A percentile compares a stretch with the other conserved stretches of the same genome.
phyloP scores from a whole-genome alignment of 2,113 vertebrate species.

The Planiliza haematocheilus region DNA sequence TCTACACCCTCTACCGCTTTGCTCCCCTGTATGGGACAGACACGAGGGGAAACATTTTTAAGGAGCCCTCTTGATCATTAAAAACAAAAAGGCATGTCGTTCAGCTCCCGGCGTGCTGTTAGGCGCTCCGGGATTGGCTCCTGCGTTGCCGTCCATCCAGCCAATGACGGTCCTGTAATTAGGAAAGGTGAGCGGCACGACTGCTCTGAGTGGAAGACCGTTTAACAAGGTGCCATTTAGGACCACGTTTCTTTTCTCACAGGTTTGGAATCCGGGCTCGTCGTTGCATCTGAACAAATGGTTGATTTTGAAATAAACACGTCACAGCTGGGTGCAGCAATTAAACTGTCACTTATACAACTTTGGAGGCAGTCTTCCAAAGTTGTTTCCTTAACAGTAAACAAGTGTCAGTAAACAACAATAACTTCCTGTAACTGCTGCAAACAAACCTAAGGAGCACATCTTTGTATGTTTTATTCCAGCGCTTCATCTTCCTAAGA shows the following conservation, averaged over 20 bases:
- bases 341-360: conserved; percentile 3
- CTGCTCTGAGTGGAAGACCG: conserved; percentile 32
- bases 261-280: conserved; percentile 47
- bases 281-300: neutral
- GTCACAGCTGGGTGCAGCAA: neutral
- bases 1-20: conserved; percentile 49
- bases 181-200: conserved; percentile 61
- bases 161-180: conserved; percentile 80
- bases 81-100: conserved; percentile 79
- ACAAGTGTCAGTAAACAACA: neutral
- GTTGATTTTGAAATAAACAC: conserved; percentile 22
- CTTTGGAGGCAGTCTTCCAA: conserved; percentile 3
- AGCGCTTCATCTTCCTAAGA: conserved; percentile 5
- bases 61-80: conserved; percentile 80
- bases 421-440: neutral
- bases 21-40: conserved; percentile 57
- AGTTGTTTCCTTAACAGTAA: conserved; percentile 3
- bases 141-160: conserved; percentile 37
- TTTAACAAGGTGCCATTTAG: conserved; percentile 68
- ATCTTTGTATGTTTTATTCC: conserved; percentile 11
- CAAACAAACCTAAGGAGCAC: neutral
- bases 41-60: conserved; percentile 78
- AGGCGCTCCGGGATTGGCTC: conserved; percentile 79
- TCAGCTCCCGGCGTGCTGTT: conserved; percentile 67
- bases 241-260: conserved; percentile 14